Percentiles rank a stretch among this genome's conserved stretches.
Conservation (phyloP, 2,888 invertebrate genomes). For the Himalopsyche anomala region DNA sequence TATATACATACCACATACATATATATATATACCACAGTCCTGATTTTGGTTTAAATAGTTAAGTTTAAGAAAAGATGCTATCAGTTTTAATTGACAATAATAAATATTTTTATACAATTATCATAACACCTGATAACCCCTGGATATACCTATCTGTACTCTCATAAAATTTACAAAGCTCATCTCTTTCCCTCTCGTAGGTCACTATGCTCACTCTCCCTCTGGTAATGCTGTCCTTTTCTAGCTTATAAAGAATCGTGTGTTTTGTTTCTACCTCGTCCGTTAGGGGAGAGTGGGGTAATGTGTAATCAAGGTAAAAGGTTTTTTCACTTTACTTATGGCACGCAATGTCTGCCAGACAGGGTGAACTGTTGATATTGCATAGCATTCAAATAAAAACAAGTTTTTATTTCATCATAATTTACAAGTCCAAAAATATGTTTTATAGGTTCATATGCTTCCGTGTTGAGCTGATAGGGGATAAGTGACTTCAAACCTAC, state of each 20-base stretch:
- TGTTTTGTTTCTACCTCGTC: neutral
- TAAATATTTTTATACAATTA: no score
- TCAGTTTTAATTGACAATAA: no score
- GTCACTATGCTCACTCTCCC: neutral
- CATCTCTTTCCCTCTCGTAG: conserved; percentile 6
- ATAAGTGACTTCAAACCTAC: no score
- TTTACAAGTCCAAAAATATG: no score
- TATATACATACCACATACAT: no score
- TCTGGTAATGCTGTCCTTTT: neutral
- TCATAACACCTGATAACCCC: neutral
- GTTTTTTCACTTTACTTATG: conserved; percentile 55
- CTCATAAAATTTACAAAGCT: neutral
- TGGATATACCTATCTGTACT: neutral
- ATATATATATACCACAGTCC: no score
- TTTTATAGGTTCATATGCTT: no score
- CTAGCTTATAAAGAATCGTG: neutral
- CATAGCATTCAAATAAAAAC: conserved; percentile 13
- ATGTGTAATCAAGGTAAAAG: conserved; percentile 63
- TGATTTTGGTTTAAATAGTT: no score
- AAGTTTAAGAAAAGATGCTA: no score
- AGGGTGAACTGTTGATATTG: conserved; percentile 7
- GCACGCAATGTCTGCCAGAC: conserved; percentile 52
- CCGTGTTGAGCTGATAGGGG: no score
- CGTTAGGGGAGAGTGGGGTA: conserved; percentile 46
- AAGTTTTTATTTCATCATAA: neutral